Conservation (phyloP, 37 sponge, comb jelly and placozoan species). For the Eunapius fragilis region DNA sequence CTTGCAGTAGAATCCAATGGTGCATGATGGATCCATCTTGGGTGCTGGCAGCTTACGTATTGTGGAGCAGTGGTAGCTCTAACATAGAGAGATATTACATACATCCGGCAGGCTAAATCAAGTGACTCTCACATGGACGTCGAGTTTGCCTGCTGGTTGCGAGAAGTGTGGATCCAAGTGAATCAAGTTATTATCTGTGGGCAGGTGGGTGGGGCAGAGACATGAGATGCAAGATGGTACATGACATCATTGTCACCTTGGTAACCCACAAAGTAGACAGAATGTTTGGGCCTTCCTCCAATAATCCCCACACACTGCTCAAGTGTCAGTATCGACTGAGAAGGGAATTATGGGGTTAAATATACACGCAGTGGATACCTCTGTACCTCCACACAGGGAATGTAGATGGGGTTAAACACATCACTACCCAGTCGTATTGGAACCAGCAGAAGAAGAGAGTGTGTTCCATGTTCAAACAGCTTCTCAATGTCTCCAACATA, state of each 20-base stretch:
- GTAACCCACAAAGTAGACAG: slow-evolving; percentile 96
- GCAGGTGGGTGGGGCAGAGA: slow-evolving; percentile 3
- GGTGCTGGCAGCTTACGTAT: slow-evolving; percentile 81
- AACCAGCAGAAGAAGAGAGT: slow-evolving; percentile 66
- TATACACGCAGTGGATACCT: neutral
- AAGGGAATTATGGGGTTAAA: neutral
- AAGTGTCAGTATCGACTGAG: slow-evolving; percentile 76
- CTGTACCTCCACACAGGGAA: slow-evolving; percentile 82
- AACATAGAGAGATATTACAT: neutral
- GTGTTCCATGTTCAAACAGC: slow-evolving; percentile 16
- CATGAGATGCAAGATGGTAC: neutral
- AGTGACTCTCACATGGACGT: slow-evolving; percentile 8
- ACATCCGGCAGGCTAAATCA: neutral
- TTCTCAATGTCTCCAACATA: slow-evolving; percentile 76
- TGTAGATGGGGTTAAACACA: slow-evolving; percentile 81
- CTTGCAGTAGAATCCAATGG: slow-evolving; percentile 88
- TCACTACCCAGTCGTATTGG: slow-evolving; percentile 95
- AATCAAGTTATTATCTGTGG: slow-evolving; percentile 86
- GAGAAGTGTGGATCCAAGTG: slow-evolving; percentile 96
- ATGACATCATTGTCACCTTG: slow-evolving; percentile 76
- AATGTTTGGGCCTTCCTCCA: slow-evolving; percentile 94
- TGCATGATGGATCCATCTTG: slow-evolving; percentile 97
- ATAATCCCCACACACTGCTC: slow-evolving; percentile 94
- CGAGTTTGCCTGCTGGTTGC: slow-evolving; percentile 60
- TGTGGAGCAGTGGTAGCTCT: slow-evolving; percentile 88